These are phyloP conservation scores for Heliconius aoede DNA, from an alignment of 2,888 invertebrate genomes.

Conservation along the genomic window DNA sequence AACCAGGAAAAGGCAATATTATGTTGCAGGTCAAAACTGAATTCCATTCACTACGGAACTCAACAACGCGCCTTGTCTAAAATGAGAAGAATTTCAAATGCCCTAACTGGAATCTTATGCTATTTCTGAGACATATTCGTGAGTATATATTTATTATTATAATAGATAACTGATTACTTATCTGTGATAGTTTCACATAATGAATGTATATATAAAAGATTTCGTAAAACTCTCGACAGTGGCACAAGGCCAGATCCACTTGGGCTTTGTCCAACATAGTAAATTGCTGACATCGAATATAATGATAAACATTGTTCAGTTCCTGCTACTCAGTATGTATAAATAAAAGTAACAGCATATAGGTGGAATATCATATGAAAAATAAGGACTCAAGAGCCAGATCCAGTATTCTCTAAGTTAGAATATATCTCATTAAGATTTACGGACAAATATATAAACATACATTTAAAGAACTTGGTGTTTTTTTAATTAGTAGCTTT, in stretches of 20 bases:
- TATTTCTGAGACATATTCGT: background rate
- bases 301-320: slow-evolving; percentile 46
- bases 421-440: too few relatives aligned
- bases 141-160: background rate
- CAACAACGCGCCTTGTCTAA: too few relatives aligned
- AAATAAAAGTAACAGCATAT: background rate
- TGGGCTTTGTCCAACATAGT: slow-evolving; percentile 42
- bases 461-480: too few relatives aligned
- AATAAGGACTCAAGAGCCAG: too few relatives aligned
- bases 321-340: slow-evolving; percentile 17
- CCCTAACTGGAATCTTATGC: background rate
- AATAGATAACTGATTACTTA: slow-evolving; percentile 12
- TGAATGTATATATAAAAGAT: slow-evolving; percentile 30
- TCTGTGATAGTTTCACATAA: slow-evolving; percentile 30
- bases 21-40: too few relatives aligned
- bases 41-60: too few relatives aligned
- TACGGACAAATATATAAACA: too few relatives aligned
- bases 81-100: background rate
- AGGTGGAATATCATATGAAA: too few relatives aligned
- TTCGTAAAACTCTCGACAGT: slow-evolving; percentile 38
- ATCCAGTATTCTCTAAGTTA: too few relatives aligned
- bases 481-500: too few relatives aligned
- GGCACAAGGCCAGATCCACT: slow-evolving; percentile 35
- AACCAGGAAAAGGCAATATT: too few relatives aligned
- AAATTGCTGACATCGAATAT: slow-evolving; percentile 45